Evolutionary conservation across 2,797 vertebrate genomes (phyloP).

Genomic region (Helostoma temminkii): DNA sequence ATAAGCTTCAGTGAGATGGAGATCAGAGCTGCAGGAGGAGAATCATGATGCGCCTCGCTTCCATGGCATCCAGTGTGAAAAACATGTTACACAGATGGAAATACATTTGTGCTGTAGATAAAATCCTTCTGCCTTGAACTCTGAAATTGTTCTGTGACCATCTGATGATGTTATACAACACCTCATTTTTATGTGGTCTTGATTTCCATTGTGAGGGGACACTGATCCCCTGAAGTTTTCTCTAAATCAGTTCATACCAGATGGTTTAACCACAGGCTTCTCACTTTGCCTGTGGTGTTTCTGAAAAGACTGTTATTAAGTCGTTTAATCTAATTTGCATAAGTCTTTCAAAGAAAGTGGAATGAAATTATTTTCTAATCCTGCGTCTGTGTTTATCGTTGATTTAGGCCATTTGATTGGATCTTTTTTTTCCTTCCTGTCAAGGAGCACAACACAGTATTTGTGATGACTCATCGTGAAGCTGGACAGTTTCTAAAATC

Average conservation of each 20-base stretch:
- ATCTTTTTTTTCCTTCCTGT: too few relatives aligned
- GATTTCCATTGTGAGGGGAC: neutral
- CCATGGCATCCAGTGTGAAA: slow-evolving; percentile 26
- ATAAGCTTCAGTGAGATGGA: slow-evolving; percentile 48
- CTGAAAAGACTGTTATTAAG: neutral
- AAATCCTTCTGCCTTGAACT: neutral
- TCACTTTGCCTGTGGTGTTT: neutral
- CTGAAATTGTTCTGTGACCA: neutral
- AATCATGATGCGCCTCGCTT: slow-evolving; percentile 36
- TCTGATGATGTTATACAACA: neutral
- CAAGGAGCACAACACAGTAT: neutral
- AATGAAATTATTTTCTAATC: too few relatives aligned
- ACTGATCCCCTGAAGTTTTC: neutral
- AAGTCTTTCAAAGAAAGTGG: neutral
- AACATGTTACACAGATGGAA: slow-evolving; percentile 4
- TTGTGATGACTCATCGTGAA: too few relatives aligned
- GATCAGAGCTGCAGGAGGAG: slow-evolving; percentile 52
- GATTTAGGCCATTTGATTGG: too few relatives aligned
- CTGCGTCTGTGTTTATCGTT: neutral
- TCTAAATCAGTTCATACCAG: neutral
- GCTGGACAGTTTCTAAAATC: too few relatives aligned
- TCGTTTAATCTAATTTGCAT: neutral
- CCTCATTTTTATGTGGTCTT: neutral
- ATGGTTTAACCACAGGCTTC: neutral
- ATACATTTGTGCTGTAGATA: neutral